Evolutionary conservation across 2,113 vertebrate genomes (phyloP).

Genomic region (Gadus chalcogrammus): DNA sequence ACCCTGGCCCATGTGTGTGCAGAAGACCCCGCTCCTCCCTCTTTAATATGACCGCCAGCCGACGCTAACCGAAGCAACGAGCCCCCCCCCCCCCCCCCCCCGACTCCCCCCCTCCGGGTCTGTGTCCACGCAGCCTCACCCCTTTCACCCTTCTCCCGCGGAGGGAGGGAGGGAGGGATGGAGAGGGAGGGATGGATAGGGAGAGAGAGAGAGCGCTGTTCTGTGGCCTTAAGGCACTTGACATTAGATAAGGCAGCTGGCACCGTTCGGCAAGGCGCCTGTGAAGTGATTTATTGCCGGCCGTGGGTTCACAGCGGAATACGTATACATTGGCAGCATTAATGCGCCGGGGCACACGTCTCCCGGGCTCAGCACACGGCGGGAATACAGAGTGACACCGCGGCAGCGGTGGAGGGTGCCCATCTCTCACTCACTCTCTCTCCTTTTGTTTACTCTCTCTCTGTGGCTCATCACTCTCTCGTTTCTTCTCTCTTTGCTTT

Average conservation of each 20-base stretch:
- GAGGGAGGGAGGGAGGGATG: no score
- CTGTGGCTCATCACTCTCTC: background rate
- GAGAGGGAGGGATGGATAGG: no score
- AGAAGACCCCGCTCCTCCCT: no score
- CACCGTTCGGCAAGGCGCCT: slow-evolving; percentile 36
- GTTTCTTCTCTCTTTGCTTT: background rate
- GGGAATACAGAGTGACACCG: slow-evolving; percentile 20
- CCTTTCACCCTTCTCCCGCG: no score
- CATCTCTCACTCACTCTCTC: background rate
- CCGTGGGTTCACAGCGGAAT: slow-evolving; percentile 32
- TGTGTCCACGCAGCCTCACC: no score
- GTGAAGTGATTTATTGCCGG: slow-evolving; percentile 48
- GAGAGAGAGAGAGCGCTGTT: no score
- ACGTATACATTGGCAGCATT: slow-evolving; percentile 20
- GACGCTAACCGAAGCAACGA: background rate
- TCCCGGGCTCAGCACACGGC: slow-evolving; percentile 21
- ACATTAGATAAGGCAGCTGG: slow-evolving; percentile 59
- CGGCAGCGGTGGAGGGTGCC: slow-evolving; percentile 2
- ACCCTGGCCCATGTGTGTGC: no score
- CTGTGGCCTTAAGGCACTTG: slow-evolving; percentile 38
- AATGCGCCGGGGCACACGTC: slow-evolving; percentile 29
- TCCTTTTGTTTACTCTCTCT: no score
- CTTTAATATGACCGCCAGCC: no score
- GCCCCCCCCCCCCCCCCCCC: no score
- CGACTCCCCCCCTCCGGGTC: no score